phyloP scores from a whole-genome alignment of 2,888 invertebrate genomes.

The Andrena bucephala region DNA sequence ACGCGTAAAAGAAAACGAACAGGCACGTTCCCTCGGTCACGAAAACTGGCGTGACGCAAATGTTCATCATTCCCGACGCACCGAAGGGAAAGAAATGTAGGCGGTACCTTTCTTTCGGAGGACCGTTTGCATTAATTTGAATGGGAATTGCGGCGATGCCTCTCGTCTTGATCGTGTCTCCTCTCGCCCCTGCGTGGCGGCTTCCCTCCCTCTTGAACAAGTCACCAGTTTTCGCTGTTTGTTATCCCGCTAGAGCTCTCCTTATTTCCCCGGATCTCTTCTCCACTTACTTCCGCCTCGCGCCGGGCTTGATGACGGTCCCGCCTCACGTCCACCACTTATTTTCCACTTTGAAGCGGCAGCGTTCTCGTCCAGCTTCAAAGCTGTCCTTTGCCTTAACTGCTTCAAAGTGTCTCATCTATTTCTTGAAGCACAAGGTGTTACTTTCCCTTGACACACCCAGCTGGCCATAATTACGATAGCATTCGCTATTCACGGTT shows the following conservation, averaged over 20 bases:
- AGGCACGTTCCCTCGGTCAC: conserved; percentile 34
- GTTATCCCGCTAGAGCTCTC: conserved; percentile 63
- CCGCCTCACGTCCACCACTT: conserved; percentile 6
- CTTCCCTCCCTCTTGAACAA: conserved; percentile 53
- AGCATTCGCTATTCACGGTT: no score
- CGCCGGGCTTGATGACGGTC: conserved; percentile 48
- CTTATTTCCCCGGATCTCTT: conserved; percentile 51
- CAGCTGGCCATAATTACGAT: not conserved
- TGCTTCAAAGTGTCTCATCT: not conserved
- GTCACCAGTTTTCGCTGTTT: conserved; percentile 74
- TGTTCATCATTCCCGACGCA: conserved; percentile 74
- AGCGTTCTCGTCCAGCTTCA: not conserved
- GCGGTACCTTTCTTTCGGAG: conserved; percentile 72
- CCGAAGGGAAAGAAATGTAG: conserved; percentile 68
- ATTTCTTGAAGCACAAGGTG: not conserved
- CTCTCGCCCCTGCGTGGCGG: conserved; percentile 38
- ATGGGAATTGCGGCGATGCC: conserved; percentile 77
- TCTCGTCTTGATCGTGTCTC: conserved; percentile 56
- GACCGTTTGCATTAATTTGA: conserved; percentile 81
- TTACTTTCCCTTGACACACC: not conserved
- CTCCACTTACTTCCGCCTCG: conserved; percentile 61
- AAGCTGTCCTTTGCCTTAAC: not conserved
- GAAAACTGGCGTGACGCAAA: conserved; percentile 68
- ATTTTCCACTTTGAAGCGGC: conserved; percentile 5
- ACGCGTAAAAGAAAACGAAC: conserved; percentile 38